phyloP scores from a whole-genome alignment of 2,113 vertebrate species.

The Sigmodon hispidus region DNA sequence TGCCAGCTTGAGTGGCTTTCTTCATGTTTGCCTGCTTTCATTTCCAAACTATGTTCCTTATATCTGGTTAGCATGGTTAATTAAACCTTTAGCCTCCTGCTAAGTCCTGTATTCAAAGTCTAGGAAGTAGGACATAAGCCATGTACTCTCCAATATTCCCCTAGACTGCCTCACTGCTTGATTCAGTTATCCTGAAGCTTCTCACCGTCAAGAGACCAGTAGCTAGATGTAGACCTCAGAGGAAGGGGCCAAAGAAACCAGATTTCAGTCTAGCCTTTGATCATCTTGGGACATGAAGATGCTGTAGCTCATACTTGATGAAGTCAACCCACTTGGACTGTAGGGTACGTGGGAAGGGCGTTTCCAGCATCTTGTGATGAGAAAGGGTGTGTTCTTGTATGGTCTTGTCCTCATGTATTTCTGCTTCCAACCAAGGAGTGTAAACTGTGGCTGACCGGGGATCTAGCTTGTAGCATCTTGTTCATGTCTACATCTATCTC shows the following conservation, averaged over 20 bases:
- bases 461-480: neutral
- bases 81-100: neutral
- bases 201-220: neutral
- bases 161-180: neutral
- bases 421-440: neutral
- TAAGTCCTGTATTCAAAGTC: neutral
- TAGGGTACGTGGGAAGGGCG: no score
- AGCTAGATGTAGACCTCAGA: neutral
- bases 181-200: neutral
- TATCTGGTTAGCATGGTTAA: neutral
- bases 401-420: neutral
- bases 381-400: neutral
- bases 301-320: neutral
- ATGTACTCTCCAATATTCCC: neutral
- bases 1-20: neutral
- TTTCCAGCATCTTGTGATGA: neutral
- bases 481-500: neutral
- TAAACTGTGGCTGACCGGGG: neutral
- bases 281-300: neutral
- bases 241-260: neutral
- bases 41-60: neutral
- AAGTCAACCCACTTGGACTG: neutral
- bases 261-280: neutral
- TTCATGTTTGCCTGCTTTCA: neutral
- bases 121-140: neutral